Percentiles rank a stretch among this genome's conserved stretches.
Evolutionary conservation across 2,113 vertebrate species (phyloP).

Genomic region (Rafetus swinhoei): DNA sequence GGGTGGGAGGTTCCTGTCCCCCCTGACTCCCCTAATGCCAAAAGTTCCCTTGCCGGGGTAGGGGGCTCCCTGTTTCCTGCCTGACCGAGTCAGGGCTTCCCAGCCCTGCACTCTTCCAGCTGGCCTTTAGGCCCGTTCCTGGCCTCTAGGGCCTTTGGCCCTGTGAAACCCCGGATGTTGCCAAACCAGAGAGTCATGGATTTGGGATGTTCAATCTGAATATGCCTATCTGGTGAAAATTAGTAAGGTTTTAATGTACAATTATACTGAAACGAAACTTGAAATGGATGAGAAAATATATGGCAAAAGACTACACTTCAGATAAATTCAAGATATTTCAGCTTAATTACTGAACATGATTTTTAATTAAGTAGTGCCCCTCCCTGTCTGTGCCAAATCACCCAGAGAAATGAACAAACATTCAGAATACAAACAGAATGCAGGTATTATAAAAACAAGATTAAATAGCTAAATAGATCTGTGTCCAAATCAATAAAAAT

Average conservation of each 20-base stretch:
- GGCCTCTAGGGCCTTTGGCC: no score
- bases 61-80: no score
- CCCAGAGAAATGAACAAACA: neutral
- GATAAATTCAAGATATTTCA: neutral
- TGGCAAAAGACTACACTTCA: neutral
- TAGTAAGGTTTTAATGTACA: neutral
- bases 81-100: no score
- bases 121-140: no score
- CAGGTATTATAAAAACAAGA: neutral
- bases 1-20: no score
- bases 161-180: no score
- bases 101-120: no score
- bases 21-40: no score
- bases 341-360: neutral
- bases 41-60: no score
- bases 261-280: neutral
- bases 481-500: neutral
- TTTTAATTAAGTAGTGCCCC: neutral
- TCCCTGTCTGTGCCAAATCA: neutral
- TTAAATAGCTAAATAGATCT: neutral
- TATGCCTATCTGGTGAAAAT: neutral
- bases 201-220: no score
- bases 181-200: no score
- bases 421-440: neutral
- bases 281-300: neutral